Conservation (phyloP, 2,113 vertebrate species). For the Ascaphus truei region DNA sequence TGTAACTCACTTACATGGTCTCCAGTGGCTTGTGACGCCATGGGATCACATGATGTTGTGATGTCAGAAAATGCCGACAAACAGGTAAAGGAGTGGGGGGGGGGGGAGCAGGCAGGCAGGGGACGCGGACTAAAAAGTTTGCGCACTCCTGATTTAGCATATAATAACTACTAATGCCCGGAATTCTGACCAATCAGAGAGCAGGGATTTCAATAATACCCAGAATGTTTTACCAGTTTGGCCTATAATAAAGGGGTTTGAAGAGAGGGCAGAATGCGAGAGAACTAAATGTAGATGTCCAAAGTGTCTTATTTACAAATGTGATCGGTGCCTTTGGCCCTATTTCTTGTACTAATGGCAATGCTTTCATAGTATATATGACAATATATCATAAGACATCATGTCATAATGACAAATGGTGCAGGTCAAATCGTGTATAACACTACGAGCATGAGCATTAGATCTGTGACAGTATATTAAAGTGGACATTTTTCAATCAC, state of each 20-base stretch:
- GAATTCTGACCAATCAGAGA: too few relatives aligned
- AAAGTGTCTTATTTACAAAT: constrained; percentile 25
- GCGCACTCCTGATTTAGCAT: too few relatives aligned
- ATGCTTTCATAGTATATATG: not conserved
- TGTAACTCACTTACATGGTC: too few relatives aligned
- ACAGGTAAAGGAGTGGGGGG: not conserved
- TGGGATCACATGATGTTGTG: too few relatives aligned
- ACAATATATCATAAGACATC: constrained; percentile 22
- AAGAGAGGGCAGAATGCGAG: not conserved
- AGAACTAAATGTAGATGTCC: constrained; percentile 4
- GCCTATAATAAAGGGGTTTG: too few relatives aligned
- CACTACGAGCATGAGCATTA: not conserved
- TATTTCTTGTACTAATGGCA: constrained; percentile 4
- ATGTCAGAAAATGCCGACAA: too few relatives aligned
- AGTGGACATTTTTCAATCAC: not conserved
- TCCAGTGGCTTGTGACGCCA: too few relatives aligned
- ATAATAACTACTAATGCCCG: too few relatives aligned
- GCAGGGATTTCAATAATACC: too few relatives aligned
- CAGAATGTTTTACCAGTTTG: too few relatives aligned
- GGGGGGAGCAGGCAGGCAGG: not conserved
- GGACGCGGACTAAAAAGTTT: too few relatives aligned
- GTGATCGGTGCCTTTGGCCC: not conserved
- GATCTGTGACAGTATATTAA: not conserved
- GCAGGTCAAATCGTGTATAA: not conserved
- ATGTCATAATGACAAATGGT: constrained; percentile 20